phyloP scores from a whole-genome alignment of 1,140 invertebrate species.

The Gonatopus flavifemur region DNA sequence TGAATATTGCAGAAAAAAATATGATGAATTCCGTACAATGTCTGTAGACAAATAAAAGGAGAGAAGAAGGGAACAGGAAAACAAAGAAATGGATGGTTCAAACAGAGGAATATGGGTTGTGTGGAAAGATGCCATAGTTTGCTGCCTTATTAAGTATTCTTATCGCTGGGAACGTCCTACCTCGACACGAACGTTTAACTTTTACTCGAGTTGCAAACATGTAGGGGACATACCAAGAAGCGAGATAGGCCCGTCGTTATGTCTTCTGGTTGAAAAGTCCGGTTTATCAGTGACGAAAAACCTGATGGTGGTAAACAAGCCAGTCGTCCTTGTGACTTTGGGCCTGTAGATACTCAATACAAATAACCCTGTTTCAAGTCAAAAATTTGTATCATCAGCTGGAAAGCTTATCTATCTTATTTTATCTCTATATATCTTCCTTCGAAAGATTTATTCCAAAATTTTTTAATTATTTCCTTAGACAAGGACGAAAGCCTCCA shows the following conservation, averaged over 20 bases:
- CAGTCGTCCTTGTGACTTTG: constrained; percentile 16
- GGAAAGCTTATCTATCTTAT: too few species aligned
- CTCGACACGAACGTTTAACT: constrained; percentile 38
- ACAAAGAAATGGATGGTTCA: constrained; percentile 18
- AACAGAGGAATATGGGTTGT: constrained; percentile 12
- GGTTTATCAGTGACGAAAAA: constrained; percentile 28
- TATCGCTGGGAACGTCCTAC: constrained; percentile 25
- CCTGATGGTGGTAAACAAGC: constrained; percentile 30
- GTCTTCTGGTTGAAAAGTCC: constrained; percentile 11
- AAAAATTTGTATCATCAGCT: too few species aligned
- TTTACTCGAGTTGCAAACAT: constrained; percentile 38
- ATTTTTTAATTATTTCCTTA: too few species aligned
- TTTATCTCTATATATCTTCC: too few species aligned
- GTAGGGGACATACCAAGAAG: constrained; percentile 25
- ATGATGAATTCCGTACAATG: too few species aligned
- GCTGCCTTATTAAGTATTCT: constrained; percentile 36
- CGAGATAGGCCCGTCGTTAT: constrained; percentile 16
- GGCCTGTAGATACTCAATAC: constrained; percentile 9
- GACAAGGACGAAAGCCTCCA: too few species aligned
- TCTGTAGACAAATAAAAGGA: too few species aligned
- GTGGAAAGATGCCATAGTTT: constrained; percentile 21
- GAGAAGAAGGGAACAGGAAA: constrained; percentile 27
- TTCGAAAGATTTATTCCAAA: too few species aligned
- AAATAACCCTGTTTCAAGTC: too few species aligned
- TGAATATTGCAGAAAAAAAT: too few species aligned